Conservation (phyloP, 2,797 vertebrate species). For the Enteromius fasciolatus region DNA sequence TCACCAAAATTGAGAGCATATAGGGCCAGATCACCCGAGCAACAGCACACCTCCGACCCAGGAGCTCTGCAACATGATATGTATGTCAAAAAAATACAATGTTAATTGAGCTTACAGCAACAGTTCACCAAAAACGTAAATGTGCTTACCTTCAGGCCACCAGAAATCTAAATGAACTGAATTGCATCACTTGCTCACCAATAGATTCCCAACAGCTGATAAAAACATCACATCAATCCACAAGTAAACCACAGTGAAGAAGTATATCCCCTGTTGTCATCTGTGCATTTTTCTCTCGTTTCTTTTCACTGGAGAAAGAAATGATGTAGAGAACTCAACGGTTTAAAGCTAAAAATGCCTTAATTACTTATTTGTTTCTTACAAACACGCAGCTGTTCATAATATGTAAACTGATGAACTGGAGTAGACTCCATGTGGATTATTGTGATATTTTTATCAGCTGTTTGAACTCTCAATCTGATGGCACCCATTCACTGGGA, state of each 20-base stretch:
- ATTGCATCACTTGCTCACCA: neutral
- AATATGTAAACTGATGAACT: neutral
- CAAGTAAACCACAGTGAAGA: too few species aligned
- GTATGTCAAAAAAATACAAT: neutral
- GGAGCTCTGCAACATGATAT: conserved; percentile 79
- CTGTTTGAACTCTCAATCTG: neutral
- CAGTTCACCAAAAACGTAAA: neutral
- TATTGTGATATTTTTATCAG: neutral
- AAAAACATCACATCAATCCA: neutral
- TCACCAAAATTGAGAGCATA: conserved; percentile 95
- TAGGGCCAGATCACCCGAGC: conserved; percentile 93
- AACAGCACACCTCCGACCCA: conserved; percentile 90
- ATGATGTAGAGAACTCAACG: neutral
- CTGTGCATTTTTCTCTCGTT: neutral
- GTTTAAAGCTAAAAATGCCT: neutral
- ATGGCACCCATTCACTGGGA: neutral
- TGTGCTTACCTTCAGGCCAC: neutral
- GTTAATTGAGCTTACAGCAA: neutral
- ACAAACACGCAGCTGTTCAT: neutral
- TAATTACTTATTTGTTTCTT: neutral
- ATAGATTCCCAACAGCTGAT: neutral
- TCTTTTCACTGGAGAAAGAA: neutral
- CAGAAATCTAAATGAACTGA: neutral
- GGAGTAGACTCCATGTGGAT: neutral
- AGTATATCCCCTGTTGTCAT: neutral